Evolutionary conservation across 2,888 invertebrate species (phyloP).

Genomic region (Choreutis nemorana): DNA sequence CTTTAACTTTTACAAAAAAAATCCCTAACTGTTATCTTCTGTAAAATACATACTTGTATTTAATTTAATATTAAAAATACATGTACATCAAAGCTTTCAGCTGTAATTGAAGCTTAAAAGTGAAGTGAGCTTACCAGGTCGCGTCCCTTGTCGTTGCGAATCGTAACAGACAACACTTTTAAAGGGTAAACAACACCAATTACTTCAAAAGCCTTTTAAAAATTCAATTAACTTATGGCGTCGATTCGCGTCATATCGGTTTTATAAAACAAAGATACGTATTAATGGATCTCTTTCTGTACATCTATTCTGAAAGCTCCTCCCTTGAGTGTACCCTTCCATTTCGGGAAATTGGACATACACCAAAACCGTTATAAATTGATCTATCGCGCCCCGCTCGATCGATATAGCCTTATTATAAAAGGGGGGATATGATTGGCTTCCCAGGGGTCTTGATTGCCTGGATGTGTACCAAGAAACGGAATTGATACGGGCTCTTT

Average conservation of each 20-base stretch:
- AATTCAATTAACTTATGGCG: neutral
- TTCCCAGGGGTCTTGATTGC: slow-evolving; percentile 28
- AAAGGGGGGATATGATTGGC: slow-evolving; percentile 24
- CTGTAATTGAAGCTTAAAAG: too few relatives aligned
- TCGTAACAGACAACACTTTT: neutral
- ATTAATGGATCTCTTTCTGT: slow-evolving; percentile 60
- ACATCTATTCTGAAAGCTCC: slow-evolving; percentile 55
- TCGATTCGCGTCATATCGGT: slow-evolving; percentile 49
- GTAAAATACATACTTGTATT: too few relatives aligned
- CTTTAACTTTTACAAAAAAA: too few relatives aligned
- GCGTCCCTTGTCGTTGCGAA: too few relatives aligned
- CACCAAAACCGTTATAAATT: slow-evolving; percentile 34
- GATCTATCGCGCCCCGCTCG: slow-evolving; percentile 30
- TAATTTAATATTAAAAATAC: too few relatives aligned
- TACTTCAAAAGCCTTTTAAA: too few relatives aligned
- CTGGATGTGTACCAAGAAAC: slow-evolving; percentile 48
- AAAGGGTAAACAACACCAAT: neutral
- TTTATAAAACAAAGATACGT: slow-evolving; percentile 63
- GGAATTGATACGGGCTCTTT: slow-evolving; percentile 52
- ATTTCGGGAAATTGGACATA: slow-evolving; percentile 59
- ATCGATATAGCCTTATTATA: slow-evolving; percentile 33
- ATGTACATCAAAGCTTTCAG: too few relatives aligned
- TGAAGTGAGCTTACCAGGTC: too few relatives aligned
- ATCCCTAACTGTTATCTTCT: too few relatives aligned
- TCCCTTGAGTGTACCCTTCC: slow-evolving; percentile 58